Evolutionary conservation across 2,888 invertebrate genomes (phyloP), one percentile per base, ranked within the genome.

Genomic region (Teinopalpus imperialis): DNA sequence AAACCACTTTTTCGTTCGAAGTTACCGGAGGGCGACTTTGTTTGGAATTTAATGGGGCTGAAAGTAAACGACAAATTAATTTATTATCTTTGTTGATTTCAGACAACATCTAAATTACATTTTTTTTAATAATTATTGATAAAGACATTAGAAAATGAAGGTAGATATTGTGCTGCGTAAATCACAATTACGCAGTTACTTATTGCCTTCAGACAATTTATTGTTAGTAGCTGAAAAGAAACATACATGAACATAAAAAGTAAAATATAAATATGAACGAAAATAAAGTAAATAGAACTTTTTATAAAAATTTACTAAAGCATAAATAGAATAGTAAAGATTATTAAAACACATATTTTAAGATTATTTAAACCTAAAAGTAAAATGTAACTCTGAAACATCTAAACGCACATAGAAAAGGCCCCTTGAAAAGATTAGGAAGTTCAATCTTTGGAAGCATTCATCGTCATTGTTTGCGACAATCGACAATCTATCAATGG

Each of bases 381-480:
- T n/a, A n/a, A n/a, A n/a, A n/a, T n/a, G n/a, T n/a, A n/a, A n/a
- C n/a, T n/a, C n/a, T n/a, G n/a, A n/a, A n/a, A n/a, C n/a, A n/a
- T n/a, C n/a, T 24, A 24, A 36, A 16, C 34, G 27, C 7, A 30
- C 29, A 21, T 26, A 18, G 44, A 51, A 51, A 54, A 55, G 60
- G 53, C 46, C 52, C 45, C 42, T 52, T 52, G 48, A 54, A 55
- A 56, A 53, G 62, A 61, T 61, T 61, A 61, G 55, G 56, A 59
- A 60, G 62, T 70, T 66, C 73, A 78, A 76, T 81, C 76, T 69
- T 52, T 61, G 57, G 64, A 63, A 67, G 73, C 79, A 79, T 79
- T 77, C 62, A 63, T 72, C 75, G 71, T 69, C 76, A 73, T 77
- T 80, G 79, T 78, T 68, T 53, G 57, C 67, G 73, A 72, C 73